phyloP scores from a whole-genome alignment of 2,113 vertebrate genomes.

The Syrrhaptes paradoxus region DNA sequence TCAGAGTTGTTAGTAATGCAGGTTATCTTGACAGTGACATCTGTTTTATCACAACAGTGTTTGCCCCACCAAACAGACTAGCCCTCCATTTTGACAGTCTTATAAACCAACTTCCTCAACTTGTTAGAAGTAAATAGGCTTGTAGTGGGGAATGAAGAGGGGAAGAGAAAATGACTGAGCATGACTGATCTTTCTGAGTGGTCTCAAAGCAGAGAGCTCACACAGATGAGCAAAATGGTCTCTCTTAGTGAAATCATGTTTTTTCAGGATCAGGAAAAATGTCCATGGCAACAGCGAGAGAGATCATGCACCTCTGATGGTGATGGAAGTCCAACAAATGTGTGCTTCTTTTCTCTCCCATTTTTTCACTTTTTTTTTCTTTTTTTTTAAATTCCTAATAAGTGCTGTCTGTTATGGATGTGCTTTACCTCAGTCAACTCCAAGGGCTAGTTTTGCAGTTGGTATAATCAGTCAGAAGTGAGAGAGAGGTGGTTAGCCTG shows the following conservation, averaged over 20 bases:
- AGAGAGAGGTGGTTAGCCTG: not conserved
- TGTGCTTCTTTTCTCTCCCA: rapidly evolving
- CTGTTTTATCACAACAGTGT: not conserved
- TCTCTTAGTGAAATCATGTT: not conserved
- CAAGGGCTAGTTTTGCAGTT: not conserved
- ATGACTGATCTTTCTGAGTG: not conserved
- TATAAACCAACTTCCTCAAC: not conserved
- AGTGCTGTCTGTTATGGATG: not conserved
- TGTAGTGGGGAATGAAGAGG: not conserved
- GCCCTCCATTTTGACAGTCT: not conserved
- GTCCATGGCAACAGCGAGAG: not conserved
- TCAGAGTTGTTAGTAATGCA: not conserved
- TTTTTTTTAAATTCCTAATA: not conserved
- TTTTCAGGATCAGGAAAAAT: not conserved
- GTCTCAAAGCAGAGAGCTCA: not conserved
- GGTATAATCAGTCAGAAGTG: not conserved
- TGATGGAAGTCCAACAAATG: not conserved
- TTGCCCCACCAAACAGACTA: not conserved
- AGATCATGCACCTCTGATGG: not conserved
- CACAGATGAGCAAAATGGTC: not conserved
- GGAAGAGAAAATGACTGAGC: not conserved
- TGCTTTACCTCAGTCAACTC: not conserved
- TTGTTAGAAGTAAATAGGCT: not conserved
- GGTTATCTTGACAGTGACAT: not conserved
- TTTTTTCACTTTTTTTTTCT: not conserved